Percentiles rank a stretch among this genome's conserved stretches.
Evolutionary conservation across 2,113 vertebrate genomes (phyloP).

Genomic region (Bombycilla garrulus): DNA sequence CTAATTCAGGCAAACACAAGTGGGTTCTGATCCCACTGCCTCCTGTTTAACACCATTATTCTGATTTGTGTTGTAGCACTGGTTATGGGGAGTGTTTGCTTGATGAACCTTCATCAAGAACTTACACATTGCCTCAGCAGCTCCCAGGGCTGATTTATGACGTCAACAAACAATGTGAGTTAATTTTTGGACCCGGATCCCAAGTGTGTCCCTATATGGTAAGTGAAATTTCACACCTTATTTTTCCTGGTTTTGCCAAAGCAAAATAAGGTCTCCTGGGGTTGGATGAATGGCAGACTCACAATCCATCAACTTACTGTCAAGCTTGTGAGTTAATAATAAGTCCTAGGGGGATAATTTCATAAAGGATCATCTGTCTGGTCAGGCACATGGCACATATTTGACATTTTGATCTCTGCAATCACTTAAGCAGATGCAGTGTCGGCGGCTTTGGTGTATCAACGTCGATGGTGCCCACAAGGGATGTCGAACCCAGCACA

Average conservation of each 20-base stretch:
- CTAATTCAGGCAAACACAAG: not conserved
- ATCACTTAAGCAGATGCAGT: constrained; percentile 85
- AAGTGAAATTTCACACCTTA: constrained; percentile 69
- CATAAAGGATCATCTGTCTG: not conserved
- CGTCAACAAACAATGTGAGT: constrained; percentile 97
- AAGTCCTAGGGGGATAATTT: not conserved
- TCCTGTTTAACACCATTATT: constrained; percentile 43
- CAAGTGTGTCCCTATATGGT: constrained; percentile 99
- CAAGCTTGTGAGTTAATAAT: not conserved
- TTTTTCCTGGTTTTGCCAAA: not conserved
- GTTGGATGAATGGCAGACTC: not conserved
- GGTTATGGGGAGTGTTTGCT: constrained; percentile 97
- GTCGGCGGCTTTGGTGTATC: constrained; percentile 93
- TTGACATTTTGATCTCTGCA: constrained; percentile 13
- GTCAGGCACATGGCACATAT: not conserved
- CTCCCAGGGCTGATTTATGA: constrained; percentile 91
- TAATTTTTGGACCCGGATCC: constrained; percentile 96
- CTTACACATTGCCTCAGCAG: constrained; percentile 87
- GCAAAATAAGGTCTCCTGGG: not conserved
- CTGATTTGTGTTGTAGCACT: constrained; percentile 86
- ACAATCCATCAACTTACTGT: not conserved
- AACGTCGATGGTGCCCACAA: constrained; percentile 88
- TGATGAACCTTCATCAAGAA: constrained; percentile 90
- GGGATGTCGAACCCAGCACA: constrained; percentile 96
- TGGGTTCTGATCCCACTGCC: fast-evolving